Conservation (phyloP, 2,113 vertebrate genomes). For the Mus spicilegus region DNA sequence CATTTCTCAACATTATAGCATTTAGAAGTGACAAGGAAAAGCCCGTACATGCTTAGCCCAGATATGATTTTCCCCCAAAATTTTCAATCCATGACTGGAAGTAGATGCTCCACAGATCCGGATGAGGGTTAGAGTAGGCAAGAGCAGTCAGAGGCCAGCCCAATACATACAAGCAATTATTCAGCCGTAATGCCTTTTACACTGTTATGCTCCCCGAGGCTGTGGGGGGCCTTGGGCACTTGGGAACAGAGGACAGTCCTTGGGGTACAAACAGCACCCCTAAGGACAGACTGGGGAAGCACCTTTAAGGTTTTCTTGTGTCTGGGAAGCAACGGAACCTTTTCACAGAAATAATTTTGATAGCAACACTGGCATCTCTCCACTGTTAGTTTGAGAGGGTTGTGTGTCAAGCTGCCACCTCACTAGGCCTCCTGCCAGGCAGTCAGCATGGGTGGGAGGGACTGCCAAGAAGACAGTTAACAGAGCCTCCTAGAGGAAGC, state of each 20-base stretch:
- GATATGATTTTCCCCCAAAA: not conserved
- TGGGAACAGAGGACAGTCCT: not conserved
- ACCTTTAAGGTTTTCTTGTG: not conserved
- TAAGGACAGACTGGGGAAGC: not conserved
- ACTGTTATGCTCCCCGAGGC: not conserved
- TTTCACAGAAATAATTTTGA: not conserved
- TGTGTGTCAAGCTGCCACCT: not conserved
- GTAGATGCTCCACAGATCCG: not conserved
- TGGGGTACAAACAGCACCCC: not conserved
- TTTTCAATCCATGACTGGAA: not conserved
- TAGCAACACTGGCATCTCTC: not conserved
- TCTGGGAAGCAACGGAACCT: not conserved
- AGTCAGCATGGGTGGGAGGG: not conserved
- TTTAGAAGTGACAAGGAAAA: not conserved
- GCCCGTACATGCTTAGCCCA: not conserved
- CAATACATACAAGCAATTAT: not conserved
- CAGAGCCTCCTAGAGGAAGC: not conserved
- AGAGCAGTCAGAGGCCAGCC: not conserved
- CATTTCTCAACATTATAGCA: too few species aligned
- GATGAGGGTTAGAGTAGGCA: not conserved
- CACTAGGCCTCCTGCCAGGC: not conserved
- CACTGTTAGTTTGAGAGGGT: not conserved
- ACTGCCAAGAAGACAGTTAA: not conserved
- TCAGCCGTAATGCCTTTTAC: not conserved
- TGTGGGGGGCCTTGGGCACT: not conserved